phyloP scores from a whole-genome alignment of 2,888 invertebrate genomes.

The Parochlus steinenii region DNA sequence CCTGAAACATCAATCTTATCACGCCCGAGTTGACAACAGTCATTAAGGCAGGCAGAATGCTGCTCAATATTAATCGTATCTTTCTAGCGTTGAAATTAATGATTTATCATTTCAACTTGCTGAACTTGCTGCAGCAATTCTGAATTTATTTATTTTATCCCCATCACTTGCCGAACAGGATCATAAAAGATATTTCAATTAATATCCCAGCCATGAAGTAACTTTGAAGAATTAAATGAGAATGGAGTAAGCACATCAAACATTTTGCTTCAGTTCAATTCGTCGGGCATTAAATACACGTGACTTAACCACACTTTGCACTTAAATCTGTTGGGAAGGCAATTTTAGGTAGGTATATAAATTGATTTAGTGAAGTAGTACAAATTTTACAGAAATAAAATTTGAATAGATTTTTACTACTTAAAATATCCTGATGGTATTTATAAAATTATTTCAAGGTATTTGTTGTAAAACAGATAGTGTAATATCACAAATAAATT shows the following conservation, averaged over 20 bases:
- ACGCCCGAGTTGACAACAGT: slow-evolving; percentile 11
- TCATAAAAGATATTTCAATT: no score
- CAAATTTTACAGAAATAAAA: no score
- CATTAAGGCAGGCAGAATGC: slow-evolving; percentile 3
- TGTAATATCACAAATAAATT: no score
- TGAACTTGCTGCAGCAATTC: not conserved
- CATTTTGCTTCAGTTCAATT: not conserved
- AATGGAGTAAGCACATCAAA: not conserved
- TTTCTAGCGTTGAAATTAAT: slow-evolving; percentile 12
- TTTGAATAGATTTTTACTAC: no score
- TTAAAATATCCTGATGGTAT: no score
- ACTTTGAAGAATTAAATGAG: not conserved
- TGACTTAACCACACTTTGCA: slow-evolving; percentile 11
- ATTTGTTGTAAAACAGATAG: not conserved
- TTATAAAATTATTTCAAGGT: no score
- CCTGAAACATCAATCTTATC: slow-evolving; percentile 13
- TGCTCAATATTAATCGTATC: slow-evolving; percentile 5
- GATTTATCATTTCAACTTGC: slow-evolving; percentile 8
- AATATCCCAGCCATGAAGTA: not conserved
- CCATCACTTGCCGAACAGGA: no score
- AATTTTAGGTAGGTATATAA: not conserved
- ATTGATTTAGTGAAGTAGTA: slow-evolving; percentile 1
- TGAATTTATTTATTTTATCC: no score
- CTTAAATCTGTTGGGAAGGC: no score
- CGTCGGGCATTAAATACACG: slow-evolving; percentile 9